Evolutionary conservation across 1,140 invertebrate species (phyloP).

Genomic region (Maconellicoccus hirsutus): DNA sequence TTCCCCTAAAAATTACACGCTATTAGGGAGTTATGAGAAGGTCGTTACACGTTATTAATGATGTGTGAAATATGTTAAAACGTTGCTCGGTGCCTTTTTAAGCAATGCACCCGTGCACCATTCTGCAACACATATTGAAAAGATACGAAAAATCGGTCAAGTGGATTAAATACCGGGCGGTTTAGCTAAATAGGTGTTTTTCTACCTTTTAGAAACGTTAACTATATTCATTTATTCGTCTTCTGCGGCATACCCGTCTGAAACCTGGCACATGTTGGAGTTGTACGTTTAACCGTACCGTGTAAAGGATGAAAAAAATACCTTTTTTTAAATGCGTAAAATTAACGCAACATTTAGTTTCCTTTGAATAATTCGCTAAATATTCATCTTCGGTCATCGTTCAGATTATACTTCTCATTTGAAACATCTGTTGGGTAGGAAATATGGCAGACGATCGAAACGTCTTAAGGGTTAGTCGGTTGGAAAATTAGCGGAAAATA

Average conservation of each 20-base stretch:
- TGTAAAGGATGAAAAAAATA: no score
- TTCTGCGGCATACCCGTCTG: no score
- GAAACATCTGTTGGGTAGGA: constrained; percentile 1
- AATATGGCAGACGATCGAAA: not conserved
- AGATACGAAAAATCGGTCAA: not conserved
- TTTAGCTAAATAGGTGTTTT: constrained; percentile 13
- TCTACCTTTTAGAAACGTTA: not conserved
- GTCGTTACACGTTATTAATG: constrained; percentile 20
- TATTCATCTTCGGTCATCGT: no score
- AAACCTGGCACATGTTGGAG: no score
- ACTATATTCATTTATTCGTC: no score
- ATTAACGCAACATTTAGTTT: no score
- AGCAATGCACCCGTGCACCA: not conserved
- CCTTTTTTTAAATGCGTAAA: no score
- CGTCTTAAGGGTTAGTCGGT: constrained; percentile 16
- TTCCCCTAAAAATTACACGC: constrained; percentile 14
- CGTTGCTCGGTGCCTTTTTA: not conserved
- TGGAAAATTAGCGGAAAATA: constrained; percentile 17
- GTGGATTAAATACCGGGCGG: constrained; percentile 17
- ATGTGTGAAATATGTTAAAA: constrained; percentile 19
- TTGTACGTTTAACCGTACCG: no score
- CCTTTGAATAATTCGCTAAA: no score
- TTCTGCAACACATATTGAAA: not conserved
- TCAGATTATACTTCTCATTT: not conserved
- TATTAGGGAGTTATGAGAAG: constrained; percentile 20